Base-by-base conservation (phyloP, 2,113 vertebrate species). In the Pollachius pollachius region DNA sequence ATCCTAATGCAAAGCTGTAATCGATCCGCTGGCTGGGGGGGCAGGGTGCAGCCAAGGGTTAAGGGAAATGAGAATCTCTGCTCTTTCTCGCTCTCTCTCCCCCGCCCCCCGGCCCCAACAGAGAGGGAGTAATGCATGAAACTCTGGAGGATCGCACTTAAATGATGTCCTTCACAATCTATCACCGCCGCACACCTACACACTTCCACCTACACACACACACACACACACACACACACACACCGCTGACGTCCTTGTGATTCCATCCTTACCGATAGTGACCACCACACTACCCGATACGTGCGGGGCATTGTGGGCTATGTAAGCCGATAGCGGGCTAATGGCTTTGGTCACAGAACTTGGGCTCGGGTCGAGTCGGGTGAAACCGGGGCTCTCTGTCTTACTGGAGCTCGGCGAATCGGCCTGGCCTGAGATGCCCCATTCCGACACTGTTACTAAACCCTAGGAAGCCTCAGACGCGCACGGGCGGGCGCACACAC, bases 1-100 rank as follows among this genome's bases (percentile, higher is more conserved):
- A 78, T 86, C 83, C 84, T 67, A 83, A 87, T 83, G 80, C 80
- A 69, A 58, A 75, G 73, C 71, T 78, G 82, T 64, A 75, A 66
- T 74, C 70, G 71, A 82, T 85, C 62, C 21, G 19, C 5, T 5
- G n/a, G 19, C 7, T 21, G 59, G 57, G 18, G 54, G 15, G 54
- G 54, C 23, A 23, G 56, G 57, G 57, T 16, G 17, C 21, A 9
- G 17, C n/a, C 17, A 18, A 17, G 18, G 6, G 17, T 60, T 15
- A 57, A 19, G 58, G n/a, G 23, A 78, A 69, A 77, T 74, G 73
- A 77, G 70, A 81, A 75, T 78, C 60, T 41, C 27, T 64, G 25
- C 18, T 54, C 12, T 52, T 13, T 41, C 8, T 48, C 41, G 8
- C 41, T 13, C 41, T 41, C 37, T 41, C 37, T 41, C 41, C 12